Base-by-base conservation (phyloP, 1,140 invertebrate species). In the Bombus turneri region DNA sequence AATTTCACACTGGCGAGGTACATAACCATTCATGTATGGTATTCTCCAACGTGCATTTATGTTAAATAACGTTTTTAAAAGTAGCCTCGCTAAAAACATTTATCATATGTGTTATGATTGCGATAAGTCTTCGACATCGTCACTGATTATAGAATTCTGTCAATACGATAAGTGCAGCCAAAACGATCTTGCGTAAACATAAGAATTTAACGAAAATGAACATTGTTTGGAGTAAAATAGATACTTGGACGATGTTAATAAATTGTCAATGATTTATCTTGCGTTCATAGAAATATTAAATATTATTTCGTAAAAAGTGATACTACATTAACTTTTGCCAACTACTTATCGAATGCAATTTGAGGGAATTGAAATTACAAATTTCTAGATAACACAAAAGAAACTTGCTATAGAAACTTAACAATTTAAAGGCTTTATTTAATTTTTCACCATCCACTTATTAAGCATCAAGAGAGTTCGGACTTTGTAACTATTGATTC, bases 1-100 rank as follows among this genome's bases (percentile, higher is more conserved):
- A 77, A 59, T 77, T 77, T 77, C 37, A 77, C 53, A 53, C 31
- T 25, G 37, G 31, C 41, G 25, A 75, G 13, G 31, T 62, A 62
- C 28, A 59, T 47, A 31, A 37, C 9, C 9, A 13, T 39, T 73
- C 41, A 13, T 57, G 25, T 57, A 34, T 57, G 34, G 1, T 37
- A 31, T 22, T 62, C 10, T 39, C 10, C n/a, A 59, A 28, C 28
- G 10, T 57, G 25, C 12, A 59, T 75, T 75, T 47, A 34, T 34
- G 9, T 34, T 75, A 34, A 73, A 41, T 37, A 47, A 43, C 15
- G n/a, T 47, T 8, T n/a, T 72, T 72, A n/a, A 71, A 39, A 13
- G 13, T 43, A 28, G 1, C 28, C 28, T 12, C 1, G 15, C 8
- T 41, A 13, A n/a, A 43, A 39, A 41, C 22, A 69, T 69, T 69